These are phyloP conservation scores for Tetraodon nigroviridis DNA, from an alignment of 2,113 vertebrate species.

Conservation along the genomic window DNA sequence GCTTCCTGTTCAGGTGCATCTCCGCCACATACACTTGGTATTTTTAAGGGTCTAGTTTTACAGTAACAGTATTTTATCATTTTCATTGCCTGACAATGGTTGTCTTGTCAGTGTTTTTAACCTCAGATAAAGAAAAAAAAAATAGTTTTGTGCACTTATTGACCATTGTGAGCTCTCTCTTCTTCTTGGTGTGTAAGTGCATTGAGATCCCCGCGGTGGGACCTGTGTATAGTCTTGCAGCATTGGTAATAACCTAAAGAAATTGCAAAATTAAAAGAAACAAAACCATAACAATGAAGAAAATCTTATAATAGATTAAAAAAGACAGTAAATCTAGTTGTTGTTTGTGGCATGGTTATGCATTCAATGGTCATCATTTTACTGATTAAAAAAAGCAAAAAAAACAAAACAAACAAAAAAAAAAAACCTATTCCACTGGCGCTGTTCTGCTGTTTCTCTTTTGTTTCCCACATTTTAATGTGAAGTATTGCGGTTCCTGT, in stretches of 20 bases:
- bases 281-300: conserved; percentile 59
- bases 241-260: conserved; percentile 83
- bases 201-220: conserved; percentile 82
- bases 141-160: conserved; percentile 90
- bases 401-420: conserved; percentile 11
- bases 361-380: conserved; percentile 90
- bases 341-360: conserved; percentile 98
- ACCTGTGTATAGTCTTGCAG: conserved; percentile 88
- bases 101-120: conserved; percentile 87
- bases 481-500: conserved; percentile 85
- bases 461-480: conserved; percentile 77
- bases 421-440: conserved; percentile 73
- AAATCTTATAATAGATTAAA: conserved; percentile 82
- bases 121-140: conserved; percentile 76
- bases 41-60: conserved; percentile 86
- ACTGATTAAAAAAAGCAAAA: conserved; percentile 70
- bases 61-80: conserved; percentile 89
- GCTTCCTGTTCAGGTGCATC: conserved; percentile 79
- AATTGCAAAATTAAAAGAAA: conserved; percentile 60
- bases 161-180: conserved; percentile 86
- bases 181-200: conserved; percentile 86
- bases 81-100: conserved; percentile 87
- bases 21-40: conserved; percentile 67
- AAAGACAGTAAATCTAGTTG: conserved; percentile 81
- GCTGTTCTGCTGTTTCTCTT: conserved; percentile 79